Base-by-base conservation (phyloP, 2,797 vertebrate species). In the Tangara arthus region DNA sequence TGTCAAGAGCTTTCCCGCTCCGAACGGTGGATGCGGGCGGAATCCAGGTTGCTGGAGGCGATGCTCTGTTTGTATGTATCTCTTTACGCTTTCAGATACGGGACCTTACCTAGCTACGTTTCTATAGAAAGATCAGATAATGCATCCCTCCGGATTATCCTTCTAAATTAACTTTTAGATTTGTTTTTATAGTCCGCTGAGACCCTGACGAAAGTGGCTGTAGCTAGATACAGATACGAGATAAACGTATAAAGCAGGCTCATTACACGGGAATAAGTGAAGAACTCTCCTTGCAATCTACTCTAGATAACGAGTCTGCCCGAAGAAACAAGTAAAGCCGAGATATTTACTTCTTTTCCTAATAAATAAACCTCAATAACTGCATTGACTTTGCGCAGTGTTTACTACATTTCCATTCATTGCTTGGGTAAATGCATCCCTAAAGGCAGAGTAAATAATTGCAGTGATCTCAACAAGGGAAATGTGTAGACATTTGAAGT, bases 381-480 rank as follows among this genome's bases (percentile, higher is more conserved):
- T 82, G 68, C 87, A 79, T 87, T 87, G 87, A 82, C 90, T 96
- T 95, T 65, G 90, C 53, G 9, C 88, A 79, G 72, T 97, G 96
- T 98, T 97, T 97, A 97, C 97, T 96, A 96, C 94, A 64, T 87
- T 93, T 87, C 61, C 82, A 81, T 93, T 95, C 96, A 65, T 82
- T 57, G 94, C 91, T 96, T 76, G 95, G 92, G 85, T 97, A 97
- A 98, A 97, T 92, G 92, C 94, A 95, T 97, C 97, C 97, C 97
- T 90, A 91, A 97, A 97, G 97, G 96, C 96, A 97, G 89, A 97
- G 96, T 91, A 95, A 97, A 97, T 97, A 96, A 98, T 97, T 97
- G 97, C 96, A 90, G 96, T 53, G 79, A 95, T 96, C 95, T 94
- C 97, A 94, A 83, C 95, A 85, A 94, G 97, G 95, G 96, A 97